Conservation (phyloP, 2,113 vertebrate species). For the Heterotilapia buettikoferi region DNA sequence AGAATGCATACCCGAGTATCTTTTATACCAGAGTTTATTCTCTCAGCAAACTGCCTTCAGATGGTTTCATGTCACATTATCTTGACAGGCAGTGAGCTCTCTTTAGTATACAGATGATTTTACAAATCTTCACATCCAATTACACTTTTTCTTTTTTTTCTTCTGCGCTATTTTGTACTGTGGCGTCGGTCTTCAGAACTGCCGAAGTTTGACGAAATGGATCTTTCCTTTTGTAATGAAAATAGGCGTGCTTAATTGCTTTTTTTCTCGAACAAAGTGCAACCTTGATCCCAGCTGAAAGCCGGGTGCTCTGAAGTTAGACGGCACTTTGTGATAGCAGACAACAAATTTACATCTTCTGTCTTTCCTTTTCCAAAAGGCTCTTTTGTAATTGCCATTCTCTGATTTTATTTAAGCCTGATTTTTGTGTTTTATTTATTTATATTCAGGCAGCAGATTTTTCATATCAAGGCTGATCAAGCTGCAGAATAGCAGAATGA, state of each 20-base stretch:
- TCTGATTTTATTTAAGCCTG: neutral
- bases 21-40: neutral
- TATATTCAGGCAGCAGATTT: neutral
- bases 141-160: neutral
- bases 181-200: neutral
- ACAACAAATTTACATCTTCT: neutral
- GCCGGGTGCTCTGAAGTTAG: neutral
- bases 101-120: neutral
- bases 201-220: neutral
- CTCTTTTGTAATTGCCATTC: neutral
- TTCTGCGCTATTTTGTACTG: neutral
- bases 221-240: neutral
- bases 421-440: neutral
- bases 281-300: neutral
- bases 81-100: neutral
- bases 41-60: neutral
- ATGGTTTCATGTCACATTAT: neutral
- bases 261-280: neutral
- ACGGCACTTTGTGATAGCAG: neutral
- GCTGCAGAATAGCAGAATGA: neutral
- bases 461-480: neutral
- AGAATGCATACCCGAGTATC: neutral
- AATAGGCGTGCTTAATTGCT: neutral
- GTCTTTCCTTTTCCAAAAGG: neutral
- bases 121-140: neutral